Evolutionary conservation across 2,797 vertebrate genomes (phyloP), one percentile per base, ranked within the genome.

Genomic region (Zalophus californianus): DNA sequence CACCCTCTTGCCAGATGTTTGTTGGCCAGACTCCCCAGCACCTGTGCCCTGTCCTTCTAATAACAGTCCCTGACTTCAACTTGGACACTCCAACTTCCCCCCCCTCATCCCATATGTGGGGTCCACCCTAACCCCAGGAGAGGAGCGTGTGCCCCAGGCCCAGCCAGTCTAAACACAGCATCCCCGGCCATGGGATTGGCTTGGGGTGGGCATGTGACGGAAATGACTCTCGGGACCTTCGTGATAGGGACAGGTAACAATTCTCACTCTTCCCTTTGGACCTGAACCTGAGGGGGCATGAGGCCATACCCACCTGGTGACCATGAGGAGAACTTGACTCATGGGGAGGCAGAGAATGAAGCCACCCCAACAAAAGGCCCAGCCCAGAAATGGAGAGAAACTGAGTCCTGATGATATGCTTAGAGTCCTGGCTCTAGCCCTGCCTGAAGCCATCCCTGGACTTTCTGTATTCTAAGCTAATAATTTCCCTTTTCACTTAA

Each of bases 1-100:
- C 21, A 7, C 79, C n/a, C 32, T 21, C 41, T 44, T 0, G 1
- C 0, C 1, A 27, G 48, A 6, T 1, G 2, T 8, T 0, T 11
- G 54, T 8, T 8, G n/a, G 60, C 38, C 38, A 9, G 44, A 20
- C 1, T 3, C 38, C 52, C 25, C 9, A 1, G 15, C 15, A 29
- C 50, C 48, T 3, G 1, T 6, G 52, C 6, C 25, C 58, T 3
- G 1, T 58, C 27, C 79, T 72, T 64, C 29, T 23, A n/a, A 15
- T 20, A 27, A 56, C 23, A 4, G 41, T 7, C 41, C 9, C 62
- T n/a, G 29, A 23, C 54, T 54, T 54, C 12, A 32, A 35, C 54
- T 27, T 41, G 1, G 48, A 15, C 25, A 64, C 21, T 9, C 20
- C 11, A 13, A 11, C 7, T 13, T 15, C 14, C 13, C 54, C 93